Evolutionary conservation across 2,888 invertebrate species (phyloP).

Genomic region (Acrobasis suavella): DNA sequence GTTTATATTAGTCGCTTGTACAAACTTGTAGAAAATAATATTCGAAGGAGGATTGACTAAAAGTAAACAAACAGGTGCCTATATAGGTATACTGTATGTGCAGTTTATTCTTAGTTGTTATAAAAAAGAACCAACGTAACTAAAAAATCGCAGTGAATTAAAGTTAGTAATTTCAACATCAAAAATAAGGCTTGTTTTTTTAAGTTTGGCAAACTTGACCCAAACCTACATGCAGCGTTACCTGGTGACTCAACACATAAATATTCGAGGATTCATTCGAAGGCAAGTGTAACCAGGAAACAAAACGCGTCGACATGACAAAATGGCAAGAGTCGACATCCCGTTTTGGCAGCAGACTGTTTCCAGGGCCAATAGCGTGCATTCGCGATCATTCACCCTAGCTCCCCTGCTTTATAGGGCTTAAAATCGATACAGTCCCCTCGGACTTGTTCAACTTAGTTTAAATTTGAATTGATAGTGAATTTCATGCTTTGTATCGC

Average conservation of each 20-base stretch:
- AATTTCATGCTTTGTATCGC: background rate
- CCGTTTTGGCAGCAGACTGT: conserved; percentile 63
- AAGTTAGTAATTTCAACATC: too few species aligned
- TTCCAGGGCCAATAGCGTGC: conserved; percentile 45
- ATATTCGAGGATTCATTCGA: background rate
- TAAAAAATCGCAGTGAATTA: too few species aligned
- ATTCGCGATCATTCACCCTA: conserved; percentile 68
- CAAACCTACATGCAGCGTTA: conserved; percentile 8
- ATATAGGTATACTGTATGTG: too few species aligned
- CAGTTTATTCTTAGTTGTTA: too few species aligned
- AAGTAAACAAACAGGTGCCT: too few species aligned
- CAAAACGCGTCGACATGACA: conserved; percentile 29
- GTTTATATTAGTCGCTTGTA: too few species aligned
- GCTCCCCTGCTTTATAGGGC: conserved; percentile 69
- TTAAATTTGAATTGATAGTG: conserved; percentile 12
- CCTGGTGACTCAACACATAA: conserved; percentile 38
- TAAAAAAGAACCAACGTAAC: too few species aligned
- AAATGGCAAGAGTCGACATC: conserved; percentile 46
- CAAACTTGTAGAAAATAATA: too few species aligned
- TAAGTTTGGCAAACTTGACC: background rate
- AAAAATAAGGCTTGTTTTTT: background rate
- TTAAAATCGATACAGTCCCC: conserved; percentile 68
- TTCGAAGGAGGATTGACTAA: too few species aligned
- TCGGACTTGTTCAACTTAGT: conserved; percentile 19
- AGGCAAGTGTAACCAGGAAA: background rate